Evolutionary conservation across 2,888 invertebrate genomes (phyloP).

Genomic region (Schizotus pectinicornis): DNA sequence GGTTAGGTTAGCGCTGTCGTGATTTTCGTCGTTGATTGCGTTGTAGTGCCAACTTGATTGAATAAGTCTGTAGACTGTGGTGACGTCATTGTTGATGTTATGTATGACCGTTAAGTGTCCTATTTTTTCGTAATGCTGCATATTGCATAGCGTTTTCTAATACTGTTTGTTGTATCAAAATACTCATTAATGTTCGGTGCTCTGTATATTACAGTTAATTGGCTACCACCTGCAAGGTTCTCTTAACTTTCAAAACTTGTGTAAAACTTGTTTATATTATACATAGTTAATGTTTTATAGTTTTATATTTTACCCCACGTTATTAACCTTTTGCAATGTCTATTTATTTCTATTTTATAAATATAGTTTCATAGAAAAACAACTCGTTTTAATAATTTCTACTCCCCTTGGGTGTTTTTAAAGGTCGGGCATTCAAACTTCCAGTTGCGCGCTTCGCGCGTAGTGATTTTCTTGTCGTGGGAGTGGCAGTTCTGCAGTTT

Average conservation of each 20-base stretch:
- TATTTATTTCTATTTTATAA: constrained; percentile 42
- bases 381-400: too few relatives aligned
- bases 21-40: too few relatives aligned
- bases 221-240: constrained; percentile 4
- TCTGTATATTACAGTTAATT: constrained; percentile 24
- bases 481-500: constrained; percentile 39
- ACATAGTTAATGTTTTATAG: constrained; percentile 36
- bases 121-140: constrained; percentile 17
- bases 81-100: constrained; percentile 24
- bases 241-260: constrained; percentile 6
- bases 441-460: constrained; percentile 2
- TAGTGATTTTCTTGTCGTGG: constrained; percentile 36
- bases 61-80: constrained; percentile 20
- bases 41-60: constrained; percentile 8
- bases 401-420: too few relatives aligned
- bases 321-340: constrained; percentile 36
- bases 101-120: constrained; percentile 24
- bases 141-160: constrained; percentile 23
- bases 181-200: constrained; percentile 17
- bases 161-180: constrained; percentile 13
- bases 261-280: constrained; percentile 6
- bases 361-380: constrained; percentile 15
- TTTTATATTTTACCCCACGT: constrained; percentile 33
- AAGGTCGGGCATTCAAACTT: too few relatives aligned
- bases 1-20: too few relatives aligned